A percentile compares a stretch with the other conserved stretches of the same genome.
phyloP scores from a whole-genome alignment of 2,888 invertebrate species.

The Erannis defoliaria region DNA sequence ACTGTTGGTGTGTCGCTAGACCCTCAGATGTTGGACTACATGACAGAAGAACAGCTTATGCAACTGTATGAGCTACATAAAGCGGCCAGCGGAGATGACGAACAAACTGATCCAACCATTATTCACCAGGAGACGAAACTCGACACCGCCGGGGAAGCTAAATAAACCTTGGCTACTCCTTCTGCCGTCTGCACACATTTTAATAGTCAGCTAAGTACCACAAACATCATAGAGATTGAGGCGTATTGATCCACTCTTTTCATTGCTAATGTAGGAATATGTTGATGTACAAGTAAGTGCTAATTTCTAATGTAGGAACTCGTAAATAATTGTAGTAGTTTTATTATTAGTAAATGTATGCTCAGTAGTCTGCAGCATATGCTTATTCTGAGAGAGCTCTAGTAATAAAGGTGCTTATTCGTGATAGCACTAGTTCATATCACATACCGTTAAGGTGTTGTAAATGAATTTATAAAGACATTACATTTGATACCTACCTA shows the following conservation, averaged over 20 bases:
- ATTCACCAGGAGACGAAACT: neutral
- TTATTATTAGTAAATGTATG: too few species aligned
- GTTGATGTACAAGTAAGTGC: too few species aligned
- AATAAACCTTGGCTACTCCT: neutral
- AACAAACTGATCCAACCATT: neutral
- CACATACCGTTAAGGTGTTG: too few species aligned
- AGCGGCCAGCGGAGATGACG: conserved; percentile 77
- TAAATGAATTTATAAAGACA: neutral
- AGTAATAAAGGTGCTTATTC: too few species aligned
- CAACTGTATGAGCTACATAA: conserved; percentile 94
- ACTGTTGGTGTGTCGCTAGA: conserved; percentile 89
- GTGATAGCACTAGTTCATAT: too few species aligned
- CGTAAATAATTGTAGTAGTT: too few species aligned
- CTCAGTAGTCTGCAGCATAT: too few species aligned
- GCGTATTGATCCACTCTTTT: neutral
- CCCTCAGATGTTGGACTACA: conserved; percentile 88
- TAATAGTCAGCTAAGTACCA: neutral
- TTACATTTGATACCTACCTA: neutral
- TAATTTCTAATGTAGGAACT: neutral
- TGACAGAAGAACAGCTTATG: conserved; percentile 90
- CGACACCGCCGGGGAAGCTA: neutral
- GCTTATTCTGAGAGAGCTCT: too few species aligned
- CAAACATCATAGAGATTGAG: neutral
- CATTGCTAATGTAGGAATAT: too few species aligned
- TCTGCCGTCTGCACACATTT: neutral